phyloP scores from a whole-genome alignment of 2,888 invertebrate genomes.

The Cataglyphis rosenhaueri region DNA sequence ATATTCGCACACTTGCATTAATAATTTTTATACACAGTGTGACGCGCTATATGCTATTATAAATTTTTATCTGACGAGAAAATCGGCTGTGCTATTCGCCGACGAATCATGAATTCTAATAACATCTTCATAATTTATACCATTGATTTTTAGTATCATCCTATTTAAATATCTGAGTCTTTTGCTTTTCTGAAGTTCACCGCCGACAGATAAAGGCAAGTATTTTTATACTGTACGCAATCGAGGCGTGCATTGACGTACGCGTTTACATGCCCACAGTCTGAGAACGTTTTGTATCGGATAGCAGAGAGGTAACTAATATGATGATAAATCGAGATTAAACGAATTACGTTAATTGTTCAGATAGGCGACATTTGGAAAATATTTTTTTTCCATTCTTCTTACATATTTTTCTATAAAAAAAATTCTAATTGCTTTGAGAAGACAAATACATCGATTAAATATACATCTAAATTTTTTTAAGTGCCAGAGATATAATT shows the following conservation, averaged over 20 bases:
- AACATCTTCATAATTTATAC: neutral
- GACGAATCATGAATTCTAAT: neutral
- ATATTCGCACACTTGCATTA: neutral
- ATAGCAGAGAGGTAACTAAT: slow-evolving; percentile 1
- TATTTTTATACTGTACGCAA: slow-evolving; percentile 29
- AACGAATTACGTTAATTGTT: neutral
- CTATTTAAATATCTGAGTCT: neutral
- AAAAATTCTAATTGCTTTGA: neutral
- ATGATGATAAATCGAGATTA: slow-evolving; percentile 7
- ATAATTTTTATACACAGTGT: neutral
- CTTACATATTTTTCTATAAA: neutral
- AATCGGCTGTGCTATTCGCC: neutral
- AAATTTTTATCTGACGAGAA: neutral
- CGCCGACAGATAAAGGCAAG: slow-evolving; percentile 12
- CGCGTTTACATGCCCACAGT: neutral
- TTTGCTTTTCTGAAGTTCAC: neutral
- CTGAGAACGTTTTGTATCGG: neutral
- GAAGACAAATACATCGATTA: neutral
- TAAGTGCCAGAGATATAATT: neutral
- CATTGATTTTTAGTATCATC: neutral
- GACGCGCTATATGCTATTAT: neutral
- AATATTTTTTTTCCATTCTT: neutral
- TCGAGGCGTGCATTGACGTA: slow-evolving; percentile 42
- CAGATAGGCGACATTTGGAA: neutral
- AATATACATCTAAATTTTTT: neutral